These are phyloP conservation scores for Pollenia labialis DNA, from an alignment of 2,888 invertebrate species.

Conservation along the genomic window DNA sequence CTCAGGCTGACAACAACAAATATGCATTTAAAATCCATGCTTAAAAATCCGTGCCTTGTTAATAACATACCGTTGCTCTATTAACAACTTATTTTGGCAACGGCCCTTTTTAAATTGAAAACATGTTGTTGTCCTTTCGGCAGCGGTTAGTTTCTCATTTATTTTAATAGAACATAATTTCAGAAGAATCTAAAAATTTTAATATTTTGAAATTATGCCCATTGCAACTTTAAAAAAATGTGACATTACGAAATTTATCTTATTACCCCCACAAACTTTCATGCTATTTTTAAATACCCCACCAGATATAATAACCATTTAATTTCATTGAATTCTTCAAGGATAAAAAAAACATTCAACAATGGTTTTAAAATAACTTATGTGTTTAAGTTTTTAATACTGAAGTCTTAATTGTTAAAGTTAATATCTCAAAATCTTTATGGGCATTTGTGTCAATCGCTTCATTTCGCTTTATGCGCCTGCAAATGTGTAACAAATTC, in stretches of 20 bases:
- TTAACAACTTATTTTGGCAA: too few relatives aligned
- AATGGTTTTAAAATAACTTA: slow-evolving; percentile 41
- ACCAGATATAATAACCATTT: slow-evolving; percentile 25
- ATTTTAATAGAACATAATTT: too few relatives aligned
- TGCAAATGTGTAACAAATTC: slow-evolving; percentile 60
- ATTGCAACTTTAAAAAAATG: too few relatives aligned
- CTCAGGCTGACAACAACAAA: too few relatives aligned
- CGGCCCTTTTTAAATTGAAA: too few relatives aligned
- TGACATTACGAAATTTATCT: background rate
- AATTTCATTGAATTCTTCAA: slow-evolving; percentile 48
- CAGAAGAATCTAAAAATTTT: too few relatives aligned
- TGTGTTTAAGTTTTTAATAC: slow-evolving; percentile 12
- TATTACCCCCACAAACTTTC: background rate
- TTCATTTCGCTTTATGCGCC: slow-evolving; percentile 35
- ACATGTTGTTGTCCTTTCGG: too few relatives aligned
- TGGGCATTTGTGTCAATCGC: slow-evolving; percentile 53
- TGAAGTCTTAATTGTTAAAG: slow-evolving; percentile 8
- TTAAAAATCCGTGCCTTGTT: too few relatives aligned
- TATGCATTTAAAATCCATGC: too few relatives aligned
- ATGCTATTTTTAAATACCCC: background rate
- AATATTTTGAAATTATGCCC: too few relatives aligned
- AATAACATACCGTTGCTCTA: too few relatives aligned
- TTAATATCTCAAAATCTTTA: slow-evolving; percentile 49
- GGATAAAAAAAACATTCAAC: slow-evolving; percentile 19
- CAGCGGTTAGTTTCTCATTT: too few relatives aligned